Evolutionary conservation across 2,888 invertebrate species (phyloP).

Genomic region (Blastobasis lacticolella): DNA sequence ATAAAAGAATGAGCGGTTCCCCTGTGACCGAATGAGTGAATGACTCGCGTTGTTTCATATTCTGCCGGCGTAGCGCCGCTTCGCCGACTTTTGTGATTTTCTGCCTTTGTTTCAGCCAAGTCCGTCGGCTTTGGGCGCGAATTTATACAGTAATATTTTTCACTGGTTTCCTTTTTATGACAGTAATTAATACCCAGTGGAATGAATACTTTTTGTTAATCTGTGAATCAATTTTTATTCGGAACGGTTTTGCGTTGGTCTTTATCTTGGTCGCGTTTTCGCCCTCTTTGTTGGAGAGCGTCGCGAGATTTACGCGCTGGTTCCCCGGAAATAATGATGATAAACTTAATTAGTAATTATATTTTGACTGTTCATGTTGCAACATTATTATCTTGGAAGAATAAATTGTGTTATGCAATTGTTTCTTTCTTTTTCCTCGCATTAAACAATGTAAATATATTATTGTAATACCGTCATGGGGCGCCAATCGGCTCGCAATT

Average conservation of each 20-base stretch:
- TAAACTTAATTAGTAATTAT: too few relatives aligned
- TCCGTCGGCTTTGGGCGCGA: background rate
- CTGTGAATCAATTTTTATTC: slow-evolving; percentile 4
- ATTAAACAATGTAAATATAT: too few relatives aligned
- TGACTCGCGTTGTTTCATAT: slow-evolving; percentile 9
- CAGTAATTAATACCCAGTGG: slow-evolving; percentile 5
- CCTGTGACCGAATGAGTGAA: slow-evolving; percentile 24
- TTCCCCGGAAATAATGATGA: too few relatives aligned
- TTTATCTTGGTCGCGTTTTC: too few relatives aligned
- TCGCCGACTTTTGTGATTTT: slow-evolving; percentile 1
- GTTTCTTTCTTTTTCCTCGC: too few relatives aligned
- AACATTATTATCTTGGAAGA: too few relatives aligned
- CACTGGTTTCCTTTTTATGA: slow-evolving; percentile 3
- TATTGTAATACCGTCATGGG: too few relatives aligned
- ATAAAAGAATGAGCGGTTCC: slow-evolving; percentile 36
- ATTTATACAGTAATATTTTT: slow-evolving; percentile 7
- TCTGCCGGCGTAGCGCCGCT: slow-evolving; percentile 2
- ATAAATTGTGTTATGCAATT: too few relatives aligned
- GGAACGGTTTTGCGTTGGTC: background rate
- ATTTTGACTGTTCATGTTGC: too few relatives aligned
- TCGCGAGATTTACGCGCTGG: too few relatives aligned
- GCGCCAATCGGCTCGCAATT: too few relatives aligned
- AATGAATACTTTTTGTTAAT: slow-evolving; percentile 5
- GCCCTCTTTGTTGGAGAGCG: too few relatives aligned
- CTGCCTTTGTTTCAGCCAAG: slow-evolving; percentile 9